phyloP scores from a whole-genome alignment of 92 coral and sea anemone genomes.

The Chrysogorgia sp. region DNA sequence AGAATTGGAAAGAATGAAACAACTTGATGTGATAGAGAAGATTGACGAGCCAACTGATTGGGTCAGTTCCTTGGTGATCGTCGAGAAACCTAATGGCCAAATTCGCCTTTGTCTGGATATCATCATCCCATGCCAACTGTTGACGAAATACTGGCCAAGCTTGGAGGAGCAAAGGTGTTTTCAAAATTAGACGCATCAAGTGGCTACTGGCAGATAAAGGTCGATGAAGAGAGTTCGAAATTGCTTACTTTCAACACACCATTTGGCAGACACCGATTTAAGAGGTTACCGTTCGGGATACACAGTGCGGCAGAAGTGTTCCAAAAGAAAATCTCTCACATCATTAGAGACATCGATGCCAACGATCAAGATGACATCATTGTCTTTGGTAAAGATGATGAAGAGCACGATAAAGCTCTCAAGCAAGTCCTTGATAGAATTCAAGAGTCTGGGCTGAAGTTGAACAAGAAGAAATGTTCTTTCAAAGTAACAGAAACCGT shows the following conservation, averaged over 20 bases:
- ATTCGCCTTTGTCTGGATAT: too few species aligned
- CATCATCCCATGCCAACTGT: conserved; percentile 36
- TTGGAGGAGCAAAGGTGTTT: conserved; percentile 23
- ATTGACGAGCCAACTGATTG: too few species aligned
- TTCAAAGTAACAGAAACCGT: conserved; percentile 45
- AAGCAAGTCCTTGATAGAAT: conserved; percentile 40
- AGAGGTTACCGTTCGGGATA: conserved; percentile 20
- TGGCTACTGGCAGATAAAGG: conserved; percentile 29
- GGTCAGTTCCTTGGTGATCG: too few species aligned
- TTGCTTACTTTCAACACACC: conserved; percentile 35
- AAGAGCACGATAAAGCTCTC: conserved; percentile 32
- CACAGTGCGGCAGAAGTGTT: conserved; percentile 37
- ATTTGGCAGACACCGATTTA: conserved; percentile 22
- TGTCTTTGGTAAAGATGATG: conserved; percentile 12
- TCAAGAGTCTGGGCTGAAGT: conserved; percentile 34
- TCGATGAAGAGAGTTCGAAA: conserved; percentile 27
- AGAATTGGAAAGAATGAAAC: conserved; percentile 21
- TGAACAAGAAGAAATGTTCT: conserved; percentile 44
- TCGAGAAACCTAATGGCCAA: too few species aligned
- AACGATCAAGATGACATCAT: conserved; percentile 45
- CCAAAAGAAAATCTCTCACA: not conserved
- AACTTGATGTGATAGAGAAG: conserved; percentile 21
- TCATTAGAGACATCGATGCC: conserved; percentile 19
- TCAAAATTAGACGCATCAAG: conserved; percentile 31
- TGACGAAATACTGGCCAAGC: conserved; percentile 3